Evolutionary conservation across 2,113 vertebrate genomes (phyloP), one percentile per base, ranked within the genome.

Genomic region (Phalacrocorax brasilianus): DNA sequence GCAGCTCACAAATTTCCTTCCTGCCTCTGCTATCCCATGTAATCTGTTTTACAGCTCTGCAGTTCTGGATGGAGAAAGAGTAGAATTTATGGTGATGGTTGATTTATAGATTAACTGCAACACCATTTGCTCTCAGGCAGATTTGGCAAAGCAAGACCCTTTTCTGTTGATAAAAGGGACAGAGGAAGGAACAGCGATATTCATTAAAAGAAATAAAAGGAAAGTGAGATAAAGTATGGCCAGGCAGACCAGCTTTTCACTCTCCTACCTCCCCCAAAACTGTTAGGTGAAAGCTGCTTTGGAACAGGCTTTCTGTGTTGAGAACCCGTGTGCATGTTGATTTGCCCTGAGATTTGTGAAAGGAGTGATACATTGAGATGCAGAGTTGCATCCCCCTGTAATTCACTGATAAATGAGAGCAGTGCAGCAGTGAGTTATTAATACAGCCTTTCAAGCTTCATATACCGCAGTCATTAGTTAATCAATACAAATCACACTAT

Each of bases 31-130:
- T 38, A 65, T 88, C 87, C 89, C n/a, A 0, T 87, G 92, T 93
- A 92, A 96, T 96, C 78, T 94, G 71, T 93, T 96, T 95, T 95
- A 82, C 77, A 93, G 95, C 93, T 88, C 80, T 96, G 92, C 95
- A 85, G 76, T 85, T 91, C 79, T 82, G 93, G 94, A 89, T 84
- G 83, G 89, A 79, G 91, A 88, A 90, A 59, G 85, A 91, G 50
- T 26, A 85, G 89, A 82, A 97, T 97, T 96, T 97, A 97, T 96
- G 93, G 96, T 70, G 90, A 72, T 55, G 77, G 73, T 83, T 97
- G 95, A 97, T 97, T 96, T 96, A 97, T 96, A 91, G 95, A 89
- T 95, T 67, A 91, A 50, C 89, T 71, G 89, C 91, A 94, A 68
- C 85, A 75, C 94, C 95, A 75, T 96, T 96, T 94, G 88, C 78